Percentiles rank a stretch among this genome's conserved stretches.
These are phyloP conservation scores for Ariopsis seemanni DNA, from an alignment of 2,113 vertebrate genomes.

Conservation along the genomic window DNA sequence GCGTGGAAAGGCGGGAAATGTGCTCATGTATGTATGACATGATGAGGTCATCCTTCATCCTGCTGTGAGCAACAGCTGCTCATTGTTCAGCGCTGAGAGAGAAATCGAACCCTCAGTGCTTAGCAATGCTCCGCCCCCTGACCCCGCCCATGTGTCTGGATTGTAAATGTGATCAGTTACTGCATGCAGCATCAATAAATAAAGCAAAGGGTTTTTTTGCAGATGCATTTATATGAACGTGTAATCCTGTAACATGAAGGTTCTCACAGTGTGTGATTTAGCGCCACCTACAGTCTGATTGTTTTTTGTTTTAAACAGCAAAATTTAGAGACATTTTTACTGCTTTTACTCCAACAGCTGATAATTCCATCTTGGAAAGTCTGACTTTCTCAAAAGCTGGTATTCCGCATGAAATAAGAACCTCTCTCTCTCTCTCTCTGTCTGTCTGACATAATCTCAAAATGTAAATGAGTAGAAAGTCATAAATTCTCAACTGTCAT, in stretches of 20 bases:
- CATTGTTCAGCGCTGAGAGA: constrained; percentile 66
- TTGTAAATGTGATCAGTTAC: neutral
- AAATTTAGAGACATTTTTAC: neutral
- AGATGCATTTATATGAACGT: neutral
- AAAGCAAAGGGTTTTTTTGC: neutral
- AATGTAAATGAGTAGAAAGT: neutral
- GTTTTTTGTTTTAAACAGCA: neutral
- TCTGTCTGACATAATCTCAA: neutral
- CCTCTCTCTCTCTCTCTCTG: neutral
- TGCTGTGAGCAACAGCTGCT: constrained; percentile 68
- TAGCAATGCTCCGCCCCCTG: neutral
- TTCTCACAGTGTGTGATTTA: neutral
- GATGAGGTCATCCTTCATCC: constrained; percentile 76
- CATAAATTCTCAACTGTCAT: neutral
- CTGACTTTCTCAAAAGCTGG: neutral
- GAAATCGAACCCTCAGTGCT: neutral
- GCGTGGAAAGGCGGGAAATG: constrained; percentile 19
- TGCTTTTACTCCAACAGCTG: neutral
- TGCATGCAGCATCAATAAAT: neutral
- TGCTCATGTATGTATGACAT: constrained; percentile 61
- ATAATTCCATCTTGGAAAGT: neutral
- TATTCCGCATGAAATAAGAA: neutral
- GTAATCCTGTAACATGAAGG: neutral
- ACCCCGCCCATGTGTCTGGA: neutral
- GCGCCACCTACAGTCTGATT: neutral